phyloP scores from a whole-genome alignment of 2,888 invertebrate genomes.

The Spodoptera exigua region DNA sequence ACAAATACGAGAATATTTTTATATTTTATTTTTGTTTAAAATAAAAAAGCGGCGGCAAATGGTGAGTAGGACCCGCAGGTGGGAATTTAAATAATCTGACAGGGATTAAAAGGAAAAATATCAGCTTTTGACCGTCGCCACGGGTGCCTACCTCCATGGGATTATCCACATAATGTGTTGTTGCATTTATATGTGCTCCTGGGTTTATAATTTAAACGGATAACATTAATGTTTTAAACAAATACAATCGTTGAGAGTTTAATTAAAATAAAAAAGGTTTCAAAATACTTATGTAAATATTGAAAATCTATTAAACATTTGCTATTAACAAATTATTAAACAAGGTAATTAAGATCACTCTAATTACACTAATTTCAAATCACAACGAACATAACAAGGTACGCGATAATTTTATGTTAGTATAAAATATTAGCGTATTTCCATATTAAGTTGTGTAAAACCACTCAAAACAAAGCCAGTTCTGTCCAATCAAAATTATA shows the following conservation, averaged over 20 bases:
- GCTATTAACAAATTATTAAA: no score
- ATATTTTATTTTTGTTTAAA: slow-evolving; percentile 87
- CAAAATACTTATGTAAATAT: not conserved
- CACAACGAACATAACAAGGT: no score
- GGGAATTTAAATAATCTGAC: slow-evolving; percentile 90
- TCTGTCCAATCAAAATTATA: slow-evolving; percentile 52
- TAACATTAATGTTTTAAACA: slow-evolving; percentile 56
- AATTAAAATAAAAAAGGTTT: slow-evolving; percentile 16
- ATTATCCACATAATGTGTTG: slow-evolving; percentile 82
- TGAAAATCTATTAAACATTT: no score
- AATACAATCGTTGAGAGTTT: slow-evolving; percentile 50
- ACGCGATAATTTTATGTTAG: no score
- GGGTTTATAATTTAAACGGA: slow-evolving; percentile 81
- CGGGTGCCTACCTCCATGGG: slow-evolving; percentile 69
- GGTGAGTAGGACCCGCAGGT: slow-evolving; percentile 82
- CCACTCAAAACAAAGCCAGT: slow-evolving; percentile 34
- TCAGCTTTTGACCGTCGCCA: slow-evolving; percentile 87
- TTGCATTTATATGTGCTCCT: slow-evolving; percentile 74
- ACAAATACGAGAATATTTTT: slow-evolving; percentile 88
- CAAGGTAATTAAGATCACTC: no score
- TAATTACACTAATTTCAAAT: no score
- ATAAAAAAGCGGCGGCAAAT: slow-evolving; percentile 80
- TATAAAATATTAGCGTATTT: slow-evolving; percentile 3
- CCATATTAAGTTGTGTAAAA: slow-evolving; percentile 6
- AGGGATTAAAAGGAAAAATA: slow-evolving; percentile 89